Percentiles rank a stretch among this genome's conserved stretches.
Conservation (phyloP, 2,888 invertebrate species). For the Alsophila aescularia region DNA sequence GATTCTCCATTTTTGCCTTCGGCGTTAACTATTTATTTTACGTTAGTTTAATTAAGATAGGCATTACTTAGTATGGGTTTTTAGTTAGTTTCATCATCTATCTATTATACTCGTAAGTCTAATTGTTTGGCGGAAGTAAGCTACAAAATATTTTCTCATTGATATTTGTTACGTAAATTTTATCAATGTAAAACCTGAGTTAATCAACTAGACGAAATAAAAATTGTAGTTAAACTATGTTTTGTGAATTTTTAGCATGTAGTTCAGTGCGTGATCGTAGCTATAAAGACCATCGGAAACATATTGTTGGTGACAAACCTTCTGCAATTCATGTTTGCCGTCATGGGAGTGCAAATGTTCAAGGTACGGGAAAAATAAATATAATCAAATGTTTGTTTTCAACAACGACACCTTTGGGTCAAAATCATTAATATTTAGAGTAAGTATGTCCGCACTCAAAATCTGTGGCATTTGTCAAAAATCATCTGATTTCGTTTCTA, state of each 20-base stretch:
- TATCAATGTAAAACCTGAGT: too few species aligned
- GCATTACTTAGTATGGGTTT: too few species aligned
- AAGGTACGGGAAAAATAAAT: slow-evolving; percentile 90
- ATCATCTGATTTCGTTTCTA: slow-evolving; percentile 69
- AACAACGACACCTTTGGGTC: slow-evolving; percentile 78
- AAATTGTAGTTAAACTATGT: slow-evolving; percentile 15
- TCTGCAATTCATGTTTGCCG: slow-evolving; percentile 99
- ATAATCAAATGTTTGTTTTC: slow-evolving; percentile 37
- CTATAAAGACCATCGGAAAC: slow-evolving; percentile 99
- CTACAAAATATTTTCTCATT: too few species aligned
- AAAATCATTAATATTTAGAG: slow-evolving; percentile 50
- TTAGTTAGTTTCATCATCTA: too few species aligned
- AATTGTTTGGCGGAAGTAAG: too few species aligned
- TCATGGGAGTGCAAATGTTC: slow-evolving; percentile 99
- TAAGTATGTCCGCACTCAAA: slow-evolving; percentile 57
- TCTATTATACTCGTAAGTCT: too few species aligned
- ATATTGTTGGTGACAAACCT: slow-evolving; percentile 99
- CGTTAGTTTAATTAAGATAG: too few species aligned
- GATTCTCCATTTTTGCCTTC: too few species aligned
- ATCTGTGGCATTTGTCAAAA: slow-evolving; percentile 32
- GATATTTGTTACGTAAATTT: too few species aligned
- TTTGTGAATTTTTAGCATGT: slow-evolving; percentile 92
- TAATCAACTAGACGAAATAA: too few species aligned
- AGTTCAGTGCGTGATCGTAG: slow-evolving; percentile 99
- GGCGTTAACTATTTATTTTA: too few species aligned